These are phyloP conservation scores for Chirona hameri DNA, from an alignment of 2,888 invertebrate species.

Conservation along the genomic window DNA sequence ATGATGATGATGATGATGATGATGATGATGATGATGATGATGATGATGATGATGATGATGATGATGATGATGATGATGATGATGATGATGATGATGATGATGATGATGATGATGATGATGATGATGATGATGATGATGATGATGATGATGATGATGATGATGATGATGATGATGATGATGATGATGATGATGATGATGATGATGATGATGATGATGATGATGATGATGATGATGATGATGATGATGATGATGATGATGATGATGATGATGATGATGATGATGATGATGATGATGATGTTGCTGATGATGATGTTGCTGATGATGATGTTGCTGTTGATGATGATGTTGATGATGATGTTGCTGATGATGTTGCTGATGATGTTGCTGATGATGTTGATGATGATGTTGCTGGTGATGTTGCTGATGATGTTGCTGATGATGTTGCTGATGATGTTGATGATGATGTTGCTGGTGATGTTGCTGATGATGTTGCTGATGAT, in stretches of 20 bases:
- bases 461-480: too few species aligned
- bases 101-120: constrained; percentile 22
- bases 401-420: too few species aligned
- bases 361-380: too few species aligned
- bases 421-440: too few species aligned
- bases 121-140: constrained; percentile 22
- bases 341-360: too few species aligned
- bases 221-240: constrained; percentile 11
- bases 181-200: neutral
- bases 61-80: constrained; percentile 1
- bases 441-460: too few species aligned
- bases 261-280: too few species aligned
- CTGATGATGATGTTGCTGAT: too few species aligned
- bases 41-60: neutral
- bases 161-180: neutral
- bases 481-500: too few species aligned
- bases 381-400: too few species aligned
- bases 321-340: too few species aligned
- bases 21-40: neutral
- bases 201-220: neutral
- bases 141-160: constrained; percentile 7
- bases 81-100: constrained; percentile 22
- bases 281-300: too few species aligned
- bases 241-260: constrained; percentile 22
- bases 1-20: neutral